Evolutionary conservation across 2,113 vertebrate genomes (phyloP).

Genomic region (Malurus cyaneus): DNA sequence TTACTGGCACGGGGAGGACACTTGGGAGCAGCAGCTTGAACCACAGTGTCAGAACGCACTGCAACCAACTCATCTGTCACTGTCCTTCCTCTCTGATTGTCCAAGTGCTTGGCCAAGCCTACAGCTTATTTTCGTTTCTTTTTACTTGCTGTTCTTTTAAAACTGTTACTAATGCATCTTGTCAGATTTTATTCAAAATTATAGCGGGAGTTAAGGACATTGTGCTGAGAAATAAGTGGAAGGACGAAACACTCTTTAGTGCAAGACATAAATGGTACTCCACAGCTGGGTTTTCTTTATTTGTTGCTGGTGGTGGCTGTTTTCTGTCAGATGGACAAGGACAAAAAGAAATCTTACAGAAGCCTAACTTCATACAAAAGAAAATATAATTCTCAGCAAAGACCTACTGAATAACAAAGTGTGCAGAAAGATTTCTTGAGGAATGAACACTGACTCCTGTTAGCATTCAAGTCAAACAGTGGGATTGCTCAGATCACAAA

Average conservation of each 20-base stretch:
- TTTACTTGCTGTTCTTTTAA: not conserved
- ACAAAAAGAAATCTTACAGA: not conserved
- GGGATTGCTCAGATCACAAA: not conserved
- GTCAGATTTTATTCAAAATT: conserved; percentile 10
- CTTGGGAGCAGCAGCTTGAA: not conserved
- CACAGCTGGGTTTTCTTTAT: not conserved
- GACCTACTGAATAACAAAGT: not conserved
- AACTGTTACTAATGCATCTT: not conserved
- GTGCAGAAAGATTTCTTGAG: not conserved
- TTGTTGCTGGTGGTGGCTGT: not conserved
- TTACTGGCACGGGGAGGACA: not conserved
- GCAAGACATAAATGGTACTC: not conserved
- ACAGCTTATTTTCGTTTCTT: not conserved
- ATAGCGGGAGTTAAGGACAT: not conserved
- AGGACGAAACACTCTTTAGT: not conserved
- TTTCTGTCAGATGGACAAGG: not conserved
- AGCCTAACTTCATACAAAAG: not conserved
- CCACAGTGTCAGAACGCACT: not conserved
- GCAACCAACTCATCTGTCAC: not conserved
- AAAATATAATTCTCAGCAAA: not conserved
- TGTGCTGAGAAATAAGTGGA: not conserved
- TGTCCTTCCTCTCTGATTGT: not conserved
- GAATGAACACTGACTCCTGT: not conserved
- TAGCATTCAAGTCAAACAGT: not conserved
- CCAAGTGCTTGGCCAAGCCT: not conserved